These are phyloP conservation scores for Thunnus thynnus DNA, from an alignment of 2,113 vertebrate genomes.

Conservation along the genomic window DNA sequence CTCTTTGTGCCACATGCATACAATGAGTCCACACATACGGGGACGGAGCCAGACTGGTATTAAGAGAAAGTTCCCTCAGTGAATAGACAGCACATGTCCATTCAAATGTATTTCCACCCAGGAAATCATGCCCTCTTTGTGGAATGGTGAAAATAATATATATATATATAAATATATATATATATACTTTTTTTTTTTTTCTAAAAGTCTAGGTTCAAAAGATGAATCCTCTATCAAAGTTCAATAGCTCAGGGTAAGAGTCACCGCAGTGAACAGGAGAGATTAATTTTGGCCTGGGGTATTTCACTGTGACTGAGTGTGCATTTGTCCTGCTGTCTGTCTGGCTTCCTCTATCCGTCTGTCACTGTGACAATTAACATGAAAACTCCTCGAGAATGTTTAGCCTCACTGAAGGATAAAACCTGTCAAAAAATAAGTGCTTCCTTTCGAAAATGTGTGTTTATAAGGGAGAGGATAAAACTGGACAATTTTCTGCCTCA, in stretches of 20 bases:
- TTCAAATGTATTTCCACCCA: slow-evolving; percentile 79
- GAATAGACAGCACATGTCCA: slow-evolving; percentile 77
- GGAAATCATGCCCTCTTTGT: slow-evolving; percentile 80
- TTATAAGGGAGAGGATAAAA: slow-evolving; percentile 84
- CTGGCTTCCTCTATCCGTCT: slow-evolving; percentile 47
- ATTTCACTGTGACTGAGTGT: slow-evolving; percentile 57
- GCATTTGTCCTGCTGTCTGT: slow-evolving; percentile 46
- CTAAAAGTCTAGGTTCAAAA: slow-evolving; percentile 67
- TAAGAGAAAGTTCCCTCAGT: slow-evolving; percentile 76
- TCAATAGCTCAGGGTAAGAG: slow-evolving; percentile 62
- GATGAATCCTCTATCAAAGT: slow-evolving; percentile 74
- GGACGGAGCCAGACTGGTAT: slow-evolving; percentile 66
- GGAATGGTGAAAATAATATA: slow-evolving; percentile 70
- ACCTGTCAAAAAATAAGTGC: slow-evolving; percentile 78
- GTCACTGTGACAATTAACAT: slow-evolving; percentile 69
- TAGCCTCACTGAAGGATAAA: slow-evolving; percentile 80
- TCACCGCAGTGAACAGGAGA: slow-evolving; percentile 67
- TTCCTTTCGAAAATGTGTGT: slow-evolving; percentile 76
- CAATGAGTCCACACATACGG: slow-evolving; percentile 77
- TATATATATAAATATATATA: slow-evolving; percentile 6
- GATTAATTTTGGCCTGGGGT: slow-evolving; percentile 68
- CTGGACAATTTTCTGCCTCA: slow-evolving; percentile 90
- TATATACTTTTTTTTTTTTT: slow-evolving; percentile 26
- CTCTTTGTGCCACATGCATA: slow-evolving; percentile 79
- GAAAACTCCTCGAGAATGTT: slow-evolving; percentile 75